A percentile compares a stretch with the other conserved stretches of the same genome.
These are phyloP conservation scores for Sitophilus oryzae DNA, from an alignment of 1,140 invertebrate species.

Conservation along the genomic window DNA sequence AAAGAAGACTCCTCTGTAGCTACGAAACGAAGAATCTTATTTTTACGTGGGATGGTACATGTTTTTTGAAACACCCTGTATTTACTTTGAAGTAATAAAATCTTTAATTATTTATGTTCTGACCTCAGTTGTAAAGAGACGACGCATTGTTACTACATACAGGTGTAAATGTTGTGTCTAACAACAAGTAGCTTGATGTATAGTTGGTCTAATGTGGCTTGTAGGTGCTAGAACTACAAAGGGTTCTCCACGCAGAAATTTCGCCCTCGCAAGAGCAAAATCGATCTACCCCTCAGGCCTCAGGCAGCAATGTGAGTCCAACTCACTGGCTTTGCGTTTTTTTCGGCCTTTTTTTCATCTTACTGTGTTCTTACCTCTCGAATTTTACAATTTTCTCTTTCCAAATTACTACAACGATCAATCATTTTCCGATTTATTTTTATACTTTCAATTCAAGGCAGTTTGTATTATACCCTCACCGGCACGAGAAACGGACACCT, in stretches of 20 bases:
- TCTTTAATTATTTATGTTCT: no score
- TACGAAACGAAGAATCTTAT: no score
- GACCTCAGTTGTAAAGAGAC: no score
- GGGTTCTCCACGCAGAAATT: slow-evolving; percentile 59
- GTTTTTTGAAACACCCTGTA: no score
- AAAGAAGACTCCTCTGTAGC: no score
- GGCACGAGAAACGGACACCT: no score
- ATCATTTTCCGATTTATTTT: no score
- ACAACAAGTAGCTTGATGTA: slow-evolving; percentile 23
- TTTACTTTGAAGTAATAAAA: no score
- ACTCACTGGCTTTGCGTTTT: slow-evolving; percentile 32
- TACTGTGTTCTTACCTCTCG: slow-evolving; percentile 8
- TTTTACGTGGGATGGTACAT: no score
- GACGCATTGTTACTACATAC: not conserved
- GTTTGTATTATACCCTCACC: no score
- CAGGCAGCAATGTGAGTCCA: slow-evolving; percentile 40
- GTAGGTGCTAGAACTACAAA: slow-evolving; percentile 62
- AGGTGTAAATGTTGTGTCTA: slow-evolving; percentile 21
- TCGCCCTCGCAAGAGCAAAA: slow-evolving; percentile 42
- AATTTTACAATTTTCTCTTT: not conserved
- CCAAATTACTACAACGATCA: not conserved
- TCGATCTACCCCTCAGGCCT: slow-evolving; percentile 33
- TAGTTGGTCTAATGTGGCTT: slow-evolving; percentile 43
- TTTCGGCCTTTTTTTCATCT: slow-evolving; percentile 15
- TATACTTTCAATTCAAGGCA: no score